Evolutionary conservation across 2,797 vertebrate species (phyloP), one percentile per base, ranked within the genome.

Genomic region (Hoplostethus mediterraneus): DNA sequence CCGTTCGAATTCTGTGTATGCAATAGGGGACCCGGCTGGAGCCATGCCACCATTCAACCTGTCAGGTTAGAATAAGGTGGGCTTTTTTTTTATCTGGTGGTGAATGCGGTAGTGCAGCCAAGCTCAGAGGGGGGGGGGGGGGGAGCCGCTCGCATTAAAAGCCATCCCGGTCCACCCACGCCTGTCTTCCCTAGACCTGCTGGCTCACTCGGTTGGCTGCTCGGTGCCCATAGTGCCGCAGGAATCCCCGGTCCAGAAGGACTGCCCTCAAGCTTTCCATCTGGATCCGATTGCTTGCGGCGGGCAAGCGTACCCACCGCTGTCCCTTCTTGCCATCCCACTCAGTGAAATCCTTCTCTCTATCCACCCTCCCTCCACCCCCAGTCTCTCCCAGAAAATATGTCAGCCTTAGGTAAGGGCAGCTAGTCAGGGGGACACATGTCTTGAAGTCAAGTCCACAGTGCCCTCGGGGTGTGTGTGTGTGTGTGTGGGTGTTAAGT

Each of bases 11-110:
- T 93, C 89, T 87, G 84, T 87, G 89, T 77, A 77, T 87, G 84
- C 89, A 82, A 85, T 86, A 66, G 84, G 89, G 78, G 87, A 88
- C 80, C 80, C 71, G 76, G 86, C 84, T 90, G 87, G 90, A 93
- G 81, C 62, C 30, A 57, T 81, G 91, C 92, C 92, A 93, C 90
- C 84, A 90, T 93, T 90, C 86, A 89, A 88, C 90, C 91, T 92
- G 90, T 93, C 91, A 91, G 93, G 90, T 92, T 91, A 81, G 88
- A 94, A 90, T 87, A 92, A 91, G 90, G 85, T 93, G 86, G 86
- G 21, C 1, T 21, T 21, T 21, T 21, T 90, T 90, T 89, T 88
- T 84, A 80, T 84, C 75, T 74, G 75, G 75, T 48, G 48, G 74
- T 86, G 88, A 90, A 89, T 83, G 80, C 60, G 75, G 67, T 76